phyloP scores from a whole-genome alignment of 2,888 invertebrate genomes.

The Agrochola lota region DNA sequence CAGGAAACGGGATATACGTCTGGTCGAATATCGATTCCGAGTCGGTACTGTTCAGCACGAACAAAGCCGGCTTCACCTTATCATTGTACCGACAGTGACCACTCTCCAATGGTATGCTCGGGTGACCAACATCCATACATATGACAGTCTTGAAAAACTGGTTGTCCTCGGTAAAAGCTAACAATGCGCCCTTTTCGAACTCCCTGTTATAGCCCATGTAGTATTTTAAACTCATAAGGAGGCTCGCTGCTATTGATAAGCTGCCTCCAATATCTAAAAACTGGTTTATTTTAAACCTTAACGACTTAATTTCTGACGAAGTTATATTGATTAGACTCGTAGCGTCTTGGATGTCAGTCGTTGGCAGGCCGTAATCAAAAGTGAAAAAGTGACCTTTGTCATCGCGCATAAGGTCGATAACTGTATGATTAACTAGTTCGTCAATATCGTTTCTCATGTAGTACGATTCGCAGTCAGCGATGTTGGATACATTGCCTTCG shows the following conservation, averaged over 20 bases:
- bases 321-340: constrained; percentile 93
- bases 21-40: constrained; percentile 91
- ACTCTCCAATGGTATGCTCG: constrained; percentile 91
- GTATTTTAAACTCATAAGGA: constrained; percentile 91
- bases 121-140: constrained; percentile 91
- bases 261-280: constrained; percentile 95
- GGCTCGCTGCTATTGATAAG: constrained; percentile 92
- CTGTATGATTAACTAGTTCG: constrained; percentile 76
- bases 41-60: constrained; percentile 92
- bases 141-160: constrained; percentile 90
- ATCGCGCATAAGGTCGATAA: constrained; percentile 87
- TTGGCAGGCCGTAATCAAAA: constrained; percentile 93
- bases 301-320: constrained; percentile 91
- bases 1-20: constrained; percentile 94
- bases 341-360: constrained; percentile 91
- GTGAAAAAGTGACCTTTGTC: constrained; percentile 94
- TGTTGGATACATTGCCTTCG: constrained; percentile 72
- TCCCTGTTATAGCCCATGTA: constrained; percentile 86
- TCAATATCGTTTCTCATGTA: constrained; percentile 71
- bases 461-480: constrained; percentile 84
- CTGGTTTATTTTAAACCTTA: constrained; percentile 93
- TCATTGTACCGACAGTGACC: constrained; percentile 91
- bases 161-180: constrained; percentile 86
- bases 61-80: constrained; percentile 89
- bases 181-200: constrained; percentile 72